Conservation (phyloP, 1,140 invertebrate genomes). For the Procambarus clarkii region DNA sequence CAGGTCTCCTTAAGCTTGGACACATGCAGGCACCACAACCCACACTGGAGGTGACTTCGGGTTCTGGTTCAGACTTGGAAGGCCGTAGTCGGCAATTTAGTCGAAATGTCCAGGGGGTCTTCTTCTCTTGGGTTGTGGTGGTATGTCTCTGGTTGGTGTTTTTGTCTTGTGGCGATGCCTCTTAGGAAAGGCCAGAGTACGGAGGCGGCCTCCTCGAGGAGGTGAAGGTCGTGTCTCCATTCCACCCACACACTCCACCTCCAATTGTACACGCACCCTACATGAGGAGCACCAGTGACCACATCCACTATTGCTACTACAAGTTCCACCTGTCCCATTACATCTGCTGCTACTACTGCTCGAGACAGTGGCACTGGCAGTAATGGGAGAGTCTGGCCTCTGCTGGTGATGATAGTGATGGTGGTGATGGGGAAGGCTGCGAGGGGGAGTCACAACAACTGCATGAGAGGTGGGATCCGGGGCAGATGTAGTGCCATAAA, state of each 20-base stretch:
- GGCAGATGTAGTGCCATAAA: conserved; percentile 41
- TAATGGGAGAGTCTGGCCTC: conserved; percentile 23
- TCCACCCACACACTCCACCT: conserved; percentile 63
- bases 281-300: conserved; percentile 66
- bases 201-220: conserved; percentile 37
- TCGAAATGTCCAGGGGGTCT: conserved; percentile 70
- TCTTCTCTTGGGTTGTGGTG: conserved; percentile 66
- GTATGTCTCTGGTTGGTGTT: conserved; percentile 50
- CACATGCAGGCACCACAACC: conserved; percentile 67
- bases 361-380: conserved; percentile 5
- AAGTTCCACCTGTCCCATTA: conserved; percentile 9
- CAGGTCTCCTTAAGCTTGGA: conserved; percentile 45
- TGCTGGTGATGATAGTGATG: conserved; percentile 46
- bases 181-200: conserved; percentile 63
- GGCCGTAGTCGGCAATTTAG: conserved; percentile 66
- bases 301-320: conserved; percentile 41
- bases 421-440: conserved; percentile 48
- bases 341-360: conserved; percentile 11
- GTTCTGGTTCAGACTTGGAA: conserved; percentile 56
- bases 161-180: conserved; percentile 64
- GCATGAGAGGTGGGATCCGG: conserved; percentile 28
- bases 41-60: conserved; percentile 31
- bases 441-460: conserved; percentile 51
- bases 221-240: conserved; percentile 44
- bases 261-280: conserved; percentile 61